Evolutionary conservation across 2,113 vertebrate species (phyloP).

Genomic region (Colius striatus): DNA sequence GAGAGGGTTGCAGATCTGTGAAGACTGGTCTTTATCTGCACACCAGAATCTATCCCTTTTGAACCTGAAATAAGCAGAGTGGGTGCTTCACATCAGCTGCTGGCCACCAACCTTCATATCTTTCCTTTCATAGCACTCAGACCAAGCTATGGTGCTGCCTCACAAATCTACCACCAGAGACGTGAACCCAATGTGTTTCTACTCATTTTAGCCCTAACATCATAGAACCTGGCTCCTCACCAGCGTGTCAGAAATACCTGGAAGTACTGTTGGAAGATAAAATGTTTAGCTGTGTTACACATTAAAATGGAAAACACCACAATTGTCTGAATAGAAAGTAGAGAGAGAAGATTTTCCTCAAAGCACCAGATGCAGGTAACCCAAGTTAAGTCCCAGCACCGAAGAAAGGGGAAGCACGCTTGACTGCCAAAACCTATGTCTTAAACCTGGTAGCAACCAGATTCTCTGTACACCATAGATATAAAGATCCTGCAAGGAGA

Average conservation of each 20-base stretch:
- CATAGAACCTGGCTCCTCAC: background rate
- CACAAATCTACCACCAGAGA: background rate
- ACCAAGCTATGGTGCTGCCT: background rate
- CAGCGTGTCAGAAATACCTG: background rate
- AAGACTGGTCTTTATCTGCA: background rate
- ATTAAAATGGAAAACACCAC: background rate
- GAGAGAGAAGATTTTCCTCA: background rate
- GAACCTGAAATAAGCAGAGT: background rate
- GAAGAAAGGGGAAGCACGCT: background rate
- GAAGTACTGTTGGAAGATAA: background rate
- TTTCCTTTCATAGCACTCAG: background rate
- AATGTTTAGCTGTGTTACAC: background rate
- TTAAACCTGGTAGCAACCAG: background rate
- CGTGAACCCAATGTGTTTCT: background rate
- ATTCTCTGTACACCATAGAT: background rate
- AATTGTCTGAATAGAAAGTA: background rate
- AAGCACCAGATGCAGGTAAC: background rate
- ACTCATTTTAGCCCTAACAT: background rate
- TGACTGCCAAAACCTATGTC: background rate
- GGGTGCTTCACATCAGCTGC: background rate
- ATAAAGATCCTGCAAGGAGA: background rate
- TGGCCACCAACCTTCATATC: background rate
- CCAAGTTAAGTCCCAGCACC: background rate
- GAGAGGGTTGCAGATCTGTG: background rate
- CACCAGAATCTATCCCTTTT: background rate